phyloP scores from a whole-genome alignment of 2,888 invertebrate genomes.

The Trisateles emortualis region DNA sequence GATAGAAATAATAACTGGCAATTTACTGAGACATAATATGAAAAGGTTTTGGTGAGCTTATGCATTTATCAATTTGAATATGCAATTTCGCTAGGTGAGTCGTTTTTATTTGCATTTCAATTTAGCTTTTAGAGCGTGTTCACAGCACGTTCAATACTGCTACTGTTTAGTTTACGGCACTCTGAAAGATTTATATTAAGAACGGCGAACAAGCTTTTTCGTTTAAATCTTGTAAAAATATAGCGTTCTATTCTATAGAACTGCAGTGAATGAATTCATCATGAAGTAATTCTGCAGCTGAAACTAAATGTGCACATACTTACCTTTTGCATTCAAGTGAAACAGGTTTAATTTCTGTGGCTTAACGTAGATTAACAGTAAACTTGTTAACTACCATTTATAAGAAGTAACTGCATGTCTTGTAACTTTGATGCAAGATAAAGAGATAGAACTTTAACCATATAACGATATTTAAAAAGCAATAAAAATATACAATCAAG shows the following conservation, averaged over 20 bases:
- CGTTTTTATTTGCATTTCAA: conserved; percentile 48
- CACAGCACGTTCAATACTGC: conserved; percentile 23
- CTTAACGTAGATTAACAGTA: conserved; percentile 37
- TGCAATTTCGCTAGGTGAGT: conserved; percentile 37
- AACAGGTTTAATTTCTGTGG: conserved; percentile 12
- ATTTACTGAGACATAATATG: conserved; percentile 17
- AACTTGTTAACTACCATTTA: conserved; percentile 36
- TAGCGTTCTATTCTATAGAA: neutral
- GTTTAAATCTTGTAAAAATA: conserved; percentile 4
- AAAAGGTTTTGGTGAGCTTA: conserved; percentile 28
- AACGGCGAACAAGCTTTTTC: conserved; percentile 1
- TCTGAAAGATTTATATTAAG: conserved; percentile 27
- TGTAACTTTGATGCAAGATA: conserved; percentile 34
- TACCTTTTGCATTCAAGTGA: conserved; percentile 4
- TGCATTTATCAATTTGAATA: conserved; percentile 41
- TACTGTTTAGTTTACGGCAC: conserved; percentile 29
- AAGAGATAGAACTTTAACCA: too few relatives aligned
- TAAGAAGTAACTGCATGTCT: conserved; percentile 25
- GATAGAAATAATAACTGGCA: conserved; percentile 17
- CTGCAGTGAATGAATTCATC: neutral
- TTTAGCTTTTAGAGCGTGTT: conserved; percentile 34
- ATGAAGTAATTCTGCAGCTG: neutral
- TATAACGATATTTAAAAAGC: too few relatives aligned
- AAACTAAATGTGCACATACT: conserved; percentile 4
- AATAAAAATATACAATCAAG: conserved; percentile 6